A percentile compares a stretch with the other conserved stretches of the same genome.
These are phyloP conservation scores for Rhynchophorus ferrugineus DNA, from an alignment of 1,140 invertebrate species.

Conservation along the genomic window DNA sequence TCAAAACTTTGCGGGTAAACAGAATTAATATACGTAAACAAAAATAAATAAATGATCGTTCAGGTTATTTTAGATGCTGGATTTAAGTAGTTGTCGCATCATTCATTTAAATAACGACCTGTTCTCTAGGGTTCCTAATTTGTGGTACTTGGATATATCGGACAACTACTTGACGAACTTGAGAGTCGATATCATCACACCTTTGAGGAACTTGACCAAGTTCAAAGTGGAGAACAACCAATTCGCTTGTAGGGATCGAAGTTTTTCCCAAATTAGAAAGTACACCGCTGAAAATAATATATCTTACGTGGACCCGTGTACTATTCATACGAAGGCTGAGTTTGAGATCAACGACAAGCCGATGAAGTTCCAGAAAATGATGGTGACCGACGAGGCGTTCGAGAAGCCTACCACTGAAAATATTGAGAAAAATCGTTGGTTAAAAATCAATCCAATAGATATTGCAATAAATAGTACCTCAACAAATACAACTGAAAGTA, in stretches of 20 bases:
- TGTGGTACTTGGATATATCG: conserved; percentile 45
- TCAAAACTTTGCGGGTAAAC: conserved; percentile 22
- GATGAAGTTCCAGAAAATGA: conserved; percentile 26
- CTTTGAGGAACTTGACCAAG: conserved; percentile 40
- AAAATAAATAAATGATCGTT: too few species aligned
- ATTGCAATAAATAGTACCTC: conserved; percentile 7
- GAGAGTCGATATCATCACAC: conserved; percentile 38
- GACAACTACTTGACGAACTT: conserved; percentile 45
- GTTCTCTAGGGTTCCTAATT: conserved; percentile 43
- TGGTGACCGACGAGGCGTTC: conserved; percentile 6
- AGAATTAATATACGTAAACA: too few species aligned
- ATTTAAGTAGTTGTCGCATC: conserved; percentile 45
- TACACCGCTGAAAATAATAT: conserved; percentile 17
- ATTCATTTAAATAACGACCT: conserved; percentile 40
- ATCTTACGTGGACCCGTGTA: conserved; percentile 18
- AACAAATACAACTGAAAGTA: conserved; percentile 3
- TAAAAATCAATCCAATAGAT: conserved; percentile 16
- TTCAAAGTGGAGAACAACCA: conserved; percentile 41
- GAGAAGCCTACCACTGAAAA: background rate
- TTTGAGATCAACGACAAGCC: conserved; percentile 5
- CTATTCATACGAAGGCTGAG: background rate
- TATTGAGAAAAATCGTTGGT: conserved; percentile 24
- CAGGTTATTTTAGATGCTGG: conserved; percentile 42
- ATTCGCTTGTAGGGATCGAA: conserved; percentile 39
- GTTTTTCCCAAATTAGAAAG: conserved; percentile 10